Percentiles rank a stretch among this genome's conserved stretches.
These are phyloP conservation scores for Sceloporus tristichus DNA, from an alignment of 2,113 vertebrate species.

Conservation along the genomic window DNA sequence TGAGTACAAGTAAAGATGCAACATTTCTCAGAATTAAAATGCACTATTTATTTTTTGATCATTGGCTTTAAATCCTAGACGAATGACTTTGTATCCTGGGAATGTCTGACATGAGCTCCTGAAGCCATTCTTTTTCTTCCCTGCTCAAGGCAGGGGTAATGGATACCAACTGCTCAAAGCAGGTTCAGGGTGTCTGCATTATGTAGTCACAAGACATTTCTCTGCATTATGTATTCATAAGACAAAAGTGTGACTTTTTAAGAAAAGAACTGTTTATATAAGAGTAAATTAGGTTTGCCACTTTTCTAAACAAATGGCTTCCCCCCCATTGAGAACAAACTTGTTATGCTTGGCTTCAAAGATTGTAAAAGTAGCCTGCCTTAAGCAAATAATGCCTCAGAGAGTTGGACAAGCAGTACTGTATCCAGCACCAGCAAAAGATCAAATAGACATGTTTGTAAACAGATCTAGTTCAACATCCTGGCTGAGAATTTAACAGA, in stretches of 20 bases:
- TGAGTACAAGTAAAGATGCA: not conserved
- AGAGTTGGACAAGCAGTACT: not conserved
- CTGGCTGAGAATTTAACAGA: not conserved
- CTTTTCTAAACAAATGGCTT: not conserved
- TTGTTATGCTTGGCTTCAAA: slow-evolving; percentile 19
- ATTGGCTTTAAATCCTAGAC: not conserved
- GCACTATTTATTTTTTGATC: slow-evolving; percentile 10
- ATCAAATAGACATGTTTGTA: slow-evolving; percentile 2
- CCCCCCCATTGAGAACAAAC: not conserved
- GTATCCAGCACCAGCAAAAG: not conserved
- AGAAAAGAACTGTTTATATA: not conserved
- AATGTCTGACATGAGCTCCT: not conserved
- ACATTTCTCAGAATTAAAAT: not conserved
- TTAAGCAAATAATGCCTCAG: not conserved
- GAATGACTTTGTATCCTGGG: not conserved
- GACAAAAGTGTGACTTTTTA: not conserved
- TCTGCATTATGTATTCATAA: not conserved
- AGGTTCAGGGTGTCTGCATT: no score
- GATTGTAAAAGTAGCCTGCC: slow-evolving; percentile 2
- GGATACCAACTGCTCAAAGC: not conserved
- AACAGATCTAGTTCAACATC: not conserved
- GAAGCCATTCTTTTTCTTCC: not conserved
- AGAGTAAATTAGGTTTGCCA: not conserved
- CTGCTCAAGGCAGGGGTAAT: not conserved
- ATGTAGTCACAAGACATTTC: no score